A percentile compares a stretch with the other conserved stretches of the same genome.
Evolutionary conservation across 2,888 invertebrate genomes (phyloP).

Genomic region (Netelia melanura): DNA sequence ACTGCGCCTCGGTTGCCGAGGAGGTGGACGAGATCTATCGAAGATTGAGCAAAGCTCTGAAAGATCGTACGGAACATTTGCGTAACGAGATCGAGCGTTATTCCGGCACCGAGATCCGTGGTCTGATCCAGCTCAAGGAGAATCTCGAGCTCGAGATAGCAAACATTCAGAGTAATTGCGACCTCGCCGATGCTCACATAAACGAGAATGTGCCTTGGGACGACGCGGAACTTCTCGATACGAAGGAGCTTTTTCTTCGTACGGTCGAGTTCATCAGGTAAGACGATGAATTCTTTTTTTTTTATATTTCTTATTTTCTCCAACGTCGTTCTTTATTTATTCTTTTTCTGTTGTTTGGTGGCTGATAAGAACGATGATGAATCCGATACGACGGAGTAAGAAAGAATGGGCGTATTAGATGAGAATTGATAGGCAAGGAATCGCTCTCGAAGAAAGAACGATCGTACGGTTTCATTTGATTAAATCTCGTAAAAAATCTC

Average conservation of each 20-base stretch:
- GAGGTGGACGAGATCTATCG: slow-evolving; percentile 97
- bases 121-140: slow-evolving; percentile 94
- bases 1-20: slow-evolving; percentile 95
- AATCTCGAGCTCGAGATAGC: slow-evolving; percentile 97
- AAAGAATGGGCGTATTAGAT: slow-evolving; percentile 15
- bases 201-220: slow-evolving; percentile 96
- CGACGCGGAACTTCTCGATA: slow-evolving; percentile 96
- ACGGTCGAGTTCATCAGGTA: slow-evolving; percentile 95
- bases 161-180: slow-evolving; percentile 98
- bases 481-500: slow-evolving; percentile 43
- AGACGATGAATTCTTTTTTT: background rate
- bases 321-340: background rate
- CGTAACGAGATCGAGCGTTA: slow-evolving; percentile 97
- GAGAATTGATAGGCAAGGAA: slow-evolving; percentile 47
- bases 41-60: slow-evolving; percentile 94
- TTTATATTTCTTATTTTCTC: background rate
- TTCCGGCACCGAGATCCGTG: slow-evolving; percentile 94
- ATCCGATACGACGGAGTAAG: slow-evolving; percentile 18
- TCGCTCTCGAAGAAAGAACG: slow-evolving; percentile 34
- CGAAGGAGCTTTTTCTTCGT: slow-evolving; percentile 97
- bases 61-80: slow-evolving; percentile 95
- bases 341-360: background rate
- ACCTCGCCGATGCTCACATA: slow-evolving; percentile 97
- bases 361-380: slow-evolving; percentile 17
- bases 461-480: slow-evolving; percentile 66